phyloP scores from a whole-genome alignment of 2,888 invertebrate species.

The Pristionchus japonicus region DNA sequence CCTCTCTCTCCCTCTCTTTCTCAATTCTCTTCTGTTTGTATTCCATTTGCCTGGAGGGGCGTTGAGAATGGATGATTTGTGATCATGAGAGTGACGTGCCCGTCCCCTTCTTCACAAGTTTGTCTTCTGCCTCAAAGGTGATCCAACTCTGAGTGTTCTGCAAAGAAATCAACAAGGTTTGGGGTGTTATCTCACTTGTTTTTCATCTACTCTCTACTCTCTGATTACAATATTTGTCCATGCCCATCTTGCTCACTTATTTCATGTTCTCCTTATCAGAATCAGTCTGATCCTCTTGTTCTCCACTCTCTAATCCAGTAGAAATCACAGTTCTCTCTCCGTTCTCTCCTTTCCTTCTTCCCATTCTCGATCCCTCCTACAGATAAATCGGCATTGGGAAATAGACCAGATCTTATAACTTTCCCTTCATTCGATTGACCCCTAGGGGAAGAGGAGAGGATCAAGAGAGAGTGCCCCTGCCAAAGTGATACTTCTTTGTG shows the following conservation, averaged over 20 bases:
- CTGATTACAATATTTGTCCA: background rate
- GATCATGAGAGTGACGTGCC: background rate
- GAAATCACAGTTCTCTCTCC: background rate
- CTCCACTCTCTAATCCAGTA: background rate
- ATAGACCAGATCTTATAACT: conserved; percentile 15
- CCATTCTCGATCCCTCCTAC: background rate
- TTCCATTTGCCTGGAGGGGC: background rate
- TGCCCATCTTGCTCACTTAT: background rate
- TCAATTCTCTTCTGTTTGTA: conserved; percentile 26
- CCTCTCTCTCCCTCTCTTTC: conserved; percentile 35
- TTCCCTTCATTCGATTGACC: background rate
- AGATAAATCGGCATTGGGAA: background rate
- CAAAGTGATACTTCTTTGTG: background rate
- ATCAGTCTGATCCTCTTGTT: conserved; percentile 4
- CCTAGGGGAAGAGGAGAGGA: background rate
- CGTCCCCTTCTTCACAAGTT: background rate
- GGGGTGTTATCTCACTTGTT: background rate
- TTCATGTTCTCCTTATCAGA: background rate
- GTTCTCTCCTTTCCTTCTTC: background rate
- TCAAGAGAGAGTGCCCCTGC: background rate
- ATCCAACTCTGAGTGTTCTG: background rate
- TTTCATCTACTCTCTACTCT: background rate
- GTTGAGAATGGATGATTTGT: conserved; percentile 25
- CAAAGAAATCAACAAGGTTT: background rate
- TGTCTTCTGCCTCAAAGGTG: background rate